Base-by-base conservation (phyloP, 2,888 invertebrate species). In the Muscina levida region DNA sequence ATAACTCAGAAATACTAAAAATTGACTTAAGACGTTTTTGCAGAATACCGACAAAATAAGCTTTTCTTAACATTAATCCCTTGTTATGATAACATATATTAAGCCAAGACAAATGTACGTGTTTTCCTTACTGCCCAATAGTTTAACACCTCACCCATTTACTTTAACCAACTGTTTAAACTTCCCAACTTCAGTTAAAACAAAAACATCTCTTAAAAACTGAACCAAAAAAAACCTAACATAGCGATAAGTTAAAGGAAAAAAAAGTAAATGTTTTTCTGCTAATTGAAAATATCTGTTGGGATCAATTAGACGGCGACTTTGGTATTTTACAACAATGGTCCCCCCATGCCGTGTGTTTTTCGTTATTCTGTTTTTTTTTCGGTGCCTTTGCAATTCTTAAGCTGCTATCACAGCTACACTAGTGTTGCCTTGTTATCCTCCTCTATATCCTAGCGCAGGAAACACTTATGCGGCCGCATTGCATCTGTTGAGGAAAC, bases 261-360 rank as follows among this genome's bases (percentile, higher is more conserved):
- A 83, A 79, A 83, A 70, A 76, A 67, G 72, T 71, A 86, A 87
- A 87, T 88, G 87, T 87, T 88, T 87, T 87, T 85, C 86, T 87
- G 87, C 88, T 89, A 89, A 89, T 89, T 89, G 88, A 89, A 89
- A 89, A 89, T 89, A 89, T 89, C 88, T 89, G 89, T 89, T 86
- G 89, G 89, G 89, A 89, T 89, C 89, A 89, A 89, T 89, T 89
- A 89, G 89, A 85, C 84, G 77, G 77, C 77, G 81, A 74, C 81
- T 81, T 81, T 81, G 81, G 74, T 77, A 74, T 74, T 77, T 75
- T 74, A 77, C 77, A 81, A 75, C 62, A 74, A 74, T 48, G 56
- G 53, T 59, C 39, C 39, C 39, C 17, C n/a, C 37, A 39, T 19
- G 57, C 57, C 24, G 57, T 37, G 26, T 39, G 42, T 53, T 71